Evolutionary conservation across 2,797 vertebrate genomes (phyloP).

Genomic region (Tamandua tetradactyla): DNA sequence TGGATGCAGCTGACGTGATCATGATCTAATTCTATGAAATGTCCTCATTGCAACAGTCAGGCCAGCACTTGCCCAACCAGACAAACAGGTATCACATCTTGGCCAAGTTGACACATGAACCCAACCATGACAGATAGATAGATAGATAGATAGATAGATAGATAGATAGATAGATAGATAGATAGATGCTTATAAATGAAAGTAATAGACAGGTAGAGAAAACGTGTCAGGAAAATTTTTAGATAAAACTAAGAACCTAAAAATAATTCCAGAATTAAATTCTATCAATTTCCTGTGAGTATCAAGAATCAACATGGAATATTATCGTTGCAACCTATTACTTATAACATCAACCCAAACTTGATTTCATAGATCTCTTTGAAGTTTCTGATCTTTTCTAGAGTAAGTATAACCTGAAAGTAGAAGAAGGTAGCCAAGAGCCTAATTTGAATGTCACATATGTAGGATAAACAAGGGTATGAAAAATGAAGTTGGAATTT

Average conservation of each 20-base stretch:
- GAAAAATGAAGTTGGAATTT: constrained; percentile 54
- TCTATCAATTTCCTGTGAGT: background rate
- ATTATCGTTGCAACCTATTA: background rate
- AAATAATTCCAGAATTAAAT: background rate
- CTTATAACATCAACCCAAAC: background rate
- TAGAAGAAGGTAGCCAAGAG: background rate
- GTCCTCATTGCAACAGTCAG: too few relatives aligned
- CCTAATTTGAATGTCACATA: background rate
- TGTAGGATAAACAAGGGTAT: background rate
- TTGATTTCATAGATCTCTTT: constrained; percentile 15
- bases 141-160: too few relatives aligned
- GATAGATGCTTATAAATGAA: background rate
- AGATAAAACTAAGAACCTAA: background rate
- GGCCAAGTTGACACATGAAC: too few relatives aligned
- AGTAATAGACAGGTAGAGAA: background rate
- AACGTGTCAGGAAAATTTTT: constrained; percentile 3
- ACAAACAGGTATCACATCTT: too few relatives aligned
- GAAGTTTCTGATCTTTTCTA: background rate
- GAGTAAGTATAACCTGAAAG: background rate
- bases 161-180: too few relatives aligned
- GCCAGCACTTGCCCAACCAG: too few relatives aligned
- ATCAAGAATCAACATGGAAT: background rate
- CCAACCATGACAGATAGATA: too few relatives aligned
- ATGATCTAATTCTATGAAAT: too few relatives aligned
- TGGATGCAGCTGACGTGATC: too few relatives aligned